Evolutionary conservation across 92 coral and sea anemone species (phyloP).

Genomic region (Umimayanthus chanpuru): DNA sequence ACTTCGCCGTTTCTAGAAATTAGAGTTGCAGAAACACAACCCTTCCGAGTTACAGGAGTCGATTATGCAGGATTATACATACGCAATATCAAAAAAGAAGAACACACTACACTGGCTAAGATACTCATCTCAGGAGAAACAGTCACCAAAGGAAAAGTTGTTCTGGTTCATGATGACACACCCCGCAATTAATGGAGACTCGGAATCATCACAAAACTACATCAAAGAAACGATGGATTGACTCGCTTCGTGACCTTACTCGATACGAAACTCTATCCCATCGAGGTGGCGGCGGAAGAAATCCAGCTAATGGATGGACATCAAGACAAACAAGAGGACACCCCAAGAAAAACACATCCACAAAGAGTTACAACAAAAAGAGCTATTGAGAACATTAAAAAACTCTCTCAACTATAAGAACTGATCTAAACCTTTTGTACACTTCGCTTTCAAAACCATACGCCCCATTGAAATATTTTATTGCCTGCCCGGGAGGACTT

Average conservation of each 20-base stretch:
- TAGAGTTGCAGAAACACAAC: constrained; percentile 33
- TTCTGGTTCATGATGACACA: constrained; percentile 31
- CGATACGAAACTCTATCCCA: constrained; percentile 42
- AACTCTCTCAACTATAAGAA: constrained; percentile 26
- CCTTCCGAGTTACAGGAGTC: constrained; percentile 52
- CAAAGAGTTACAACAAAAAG: constrained; percentile 29
- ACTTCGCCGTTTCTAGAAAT: constrained; percentile 52
- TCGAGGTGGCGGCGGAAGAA: constrained; percentile 27
- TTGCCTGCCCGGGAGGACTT: no score
- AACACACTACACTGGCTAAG: background rate
- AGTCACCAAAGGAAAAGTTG: background rate
- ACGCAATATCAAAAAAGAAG: background rate
- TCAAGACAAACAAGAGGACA: background rate
- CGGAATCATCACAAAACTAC: constrained; percentile 14
- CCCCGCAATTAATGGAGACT: constrained; percentile 31
- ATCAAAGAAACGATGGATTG: background rate
- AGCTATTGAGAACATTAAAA: background rate
- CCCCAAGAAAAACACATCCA: constrained; percentile 4
- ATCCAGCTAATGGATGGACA: background rate
- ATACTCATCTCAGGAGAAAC: background rate
- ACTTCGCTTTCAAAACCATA: background rate
- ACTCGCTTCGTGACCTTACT: background rate
- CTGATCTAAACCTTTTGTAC: background rate
- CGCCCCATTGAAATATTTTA: no score
- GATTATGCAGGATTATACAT: constrained; percentile 57